phyloP scores from a whole-genome alignment of 2,113 vertebrate genomes.

The Peucedramus taeniatus region DNA sequence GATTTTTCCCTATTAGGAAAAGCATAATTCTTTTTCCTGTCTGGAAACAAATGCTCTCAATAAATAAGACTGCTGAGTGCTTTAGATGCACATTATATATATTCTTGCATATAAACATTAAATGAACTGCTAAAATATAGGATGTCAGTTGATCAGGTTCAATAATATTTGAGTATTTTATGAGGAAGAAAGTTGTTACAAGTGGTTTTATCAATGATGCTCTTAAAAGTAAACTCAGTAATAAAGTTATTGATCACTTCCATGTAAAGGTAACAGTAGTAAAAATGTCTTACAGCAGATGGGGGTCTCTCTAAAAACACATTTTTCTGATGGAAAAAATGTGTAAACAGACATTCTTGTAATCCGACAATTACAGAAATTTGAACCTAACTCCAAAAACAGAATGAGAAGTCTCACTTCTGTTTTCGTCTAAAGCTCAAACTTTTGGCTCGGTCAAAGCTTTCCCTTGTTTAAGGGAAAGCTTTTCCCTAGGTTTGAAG shows the following conservation, averaged over 20 bases:
- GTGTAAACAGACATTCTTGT: background rate
- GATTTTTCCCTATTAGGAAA: background rate
- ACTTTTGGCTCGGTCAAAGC: background rate
- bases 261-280: background rate
- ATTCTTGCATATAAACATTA: background rate
- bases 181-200: background rate
- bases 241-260: background rate
- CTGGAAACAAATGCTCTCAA: background rate
- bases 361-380: background rate
- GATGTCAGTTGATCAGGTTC: background rate
- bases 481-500: background rate
- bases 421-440: background rate
- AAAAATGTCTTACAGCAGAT: background rate
- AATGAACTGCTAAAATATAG: background rate
- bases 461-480: background rate
- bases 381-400: background rate
- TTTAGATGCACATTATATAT: background rate
- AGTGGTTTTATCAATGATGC: background rate
- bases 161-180: background rate
- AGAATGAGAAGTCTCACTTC: background rate
- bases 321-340: background rate
- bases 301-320: background rate
- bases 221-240: background rate
- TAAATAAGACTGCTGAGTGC: background rate
- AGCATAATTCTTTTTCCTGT: background rate